Evolutionary conservation across 2,797 vertebrate genomes (phyloP).

Genomic region (Phylloscopus collybita): DNA sequence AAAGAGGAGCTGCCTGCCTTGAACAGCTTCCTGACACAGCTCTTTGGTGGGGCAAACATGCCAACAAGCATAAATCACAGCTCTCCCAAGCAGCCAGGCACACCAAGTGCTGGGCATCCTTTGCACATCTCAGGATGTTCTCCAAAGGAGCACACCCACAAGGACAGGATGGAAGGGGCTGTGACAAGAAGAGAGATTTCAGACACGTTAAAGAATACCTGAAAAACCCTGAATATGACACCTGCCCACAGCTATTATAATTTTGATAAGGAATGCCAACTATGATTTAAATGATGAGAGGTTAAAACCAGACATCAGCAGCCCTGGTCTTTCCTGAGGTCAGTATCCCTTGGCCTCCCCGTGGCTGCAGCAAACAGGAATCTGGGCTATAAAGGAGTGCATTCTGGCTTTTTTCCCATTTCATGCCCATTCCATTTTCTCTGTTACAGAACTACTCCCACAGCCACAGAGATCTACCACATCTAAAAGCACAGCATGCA

Average conservation of each 20-base stretch:
- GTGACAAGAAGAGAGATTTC: background rate
- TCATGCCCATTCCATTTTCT: background rate
- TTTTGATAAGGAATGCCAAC: background rate
- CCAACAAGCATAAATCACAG: background rate
- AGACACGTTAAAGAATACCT: background rate
- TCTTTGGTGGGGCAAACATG: background rate
- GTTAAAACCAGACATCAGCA: background rate
- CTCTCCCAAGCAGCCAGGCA: background rate
- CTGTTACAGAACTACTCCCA: background rate
- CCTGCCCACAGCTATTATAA: background rate
- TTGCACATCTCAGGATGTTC: background rate
- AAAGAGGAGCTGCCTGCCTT: constrained; percentile 10
- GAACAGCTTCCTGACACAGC: background rate
- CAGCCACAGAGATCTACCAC: background rate
- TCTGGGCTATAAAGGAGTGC: background rate
- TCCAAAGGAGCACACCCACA: background rate
- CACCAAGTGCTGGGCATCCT: background rate
- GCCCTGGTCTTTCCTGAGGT: background rate
- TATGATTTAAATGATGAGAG: background rate
- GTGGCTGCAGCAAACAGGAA: background rate
- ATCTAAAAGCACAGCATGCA: background rate
- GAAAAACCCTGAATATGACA: background rate
- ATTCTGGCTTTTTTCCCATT: background rate
- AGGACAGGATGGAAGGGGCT: background rate
- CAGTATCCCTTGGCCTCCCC: background rate